A percentile compares a stretch with the other conserved stretches of the same genome.
These are phyloP conservation scores for Bombus huntii DNA, from an alignment of 1,140 invertebrate species.

Conservation along the genomic window DNA sequence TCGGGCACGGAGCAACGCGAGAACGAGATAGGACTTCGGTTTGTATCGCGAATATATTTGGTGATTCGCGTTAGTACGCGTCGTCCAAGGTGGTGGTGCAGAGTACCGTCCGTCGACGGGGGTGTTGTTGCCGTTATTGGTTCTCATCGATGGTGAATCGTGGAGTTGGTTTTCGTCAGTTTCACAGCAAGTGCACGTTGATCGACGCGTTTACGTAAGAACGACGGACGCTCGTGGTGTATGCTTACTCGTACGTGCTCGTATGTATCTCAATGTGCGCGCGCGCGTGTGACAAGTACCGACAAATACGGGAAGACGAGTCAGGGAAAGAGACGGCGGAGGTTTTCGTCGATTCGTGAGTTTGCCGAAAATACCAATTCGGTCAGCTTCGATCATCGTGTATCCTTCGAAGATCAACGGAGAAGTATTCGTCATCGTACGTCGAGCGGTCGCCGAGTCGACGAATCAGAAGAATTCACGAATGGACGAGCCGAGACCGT, in stretches of 20 bases:
- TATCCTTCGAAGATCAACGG: not conserved
- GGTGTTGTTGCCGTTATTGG: conserved; percentile 33
- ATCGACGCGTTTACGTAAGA: conserved; percentile 66
- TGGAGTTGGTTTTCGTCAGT: conserved; percentile 3
- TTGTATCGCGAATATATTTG: conserved; percentile 24
- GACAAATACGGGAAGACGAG: conserved; percentile 38
- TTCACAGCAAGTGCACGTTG: conserved; percentile 39
- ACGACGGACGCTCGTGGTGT: conserved; percentile 45
- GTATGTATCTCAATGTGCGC: conserved; percentile 57
- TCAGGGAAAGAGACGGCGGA: conserved; percentile 45
- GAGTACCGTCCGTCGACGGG: conserved; percentile 4
- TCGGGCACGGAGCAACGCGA: conserved; percentile 22
- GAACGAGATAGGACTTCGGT: not conserved
- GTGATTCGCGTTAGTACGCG: conserved; percentile 11
- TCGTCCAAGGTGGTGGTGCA: conserved; percentile 3
- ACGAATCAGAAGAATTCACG: conserved; percentile 53
- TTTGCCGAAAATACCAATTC: conserved; percentile 34
- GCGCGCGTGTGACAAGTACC: conserved; percentile 57
- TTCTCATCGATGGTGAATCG: conserved; percentile 41
- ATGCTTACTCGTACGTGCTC: conserved; percentile 31
- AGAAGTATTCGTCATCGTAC: not conserved
- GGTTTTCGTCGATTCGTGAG: conserved; percentile 56
- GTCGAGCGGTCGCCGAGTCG: not conserved
- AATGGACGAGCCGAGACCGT: conserved; percentile 68
- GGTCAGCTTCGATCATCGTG: not conserved